These are phyloP conservation scores for Diachasmimorpha longicaudata DNA, from an alignment of 1,140 invertebrate genomes.

Conservation along the genomic window DNA sequence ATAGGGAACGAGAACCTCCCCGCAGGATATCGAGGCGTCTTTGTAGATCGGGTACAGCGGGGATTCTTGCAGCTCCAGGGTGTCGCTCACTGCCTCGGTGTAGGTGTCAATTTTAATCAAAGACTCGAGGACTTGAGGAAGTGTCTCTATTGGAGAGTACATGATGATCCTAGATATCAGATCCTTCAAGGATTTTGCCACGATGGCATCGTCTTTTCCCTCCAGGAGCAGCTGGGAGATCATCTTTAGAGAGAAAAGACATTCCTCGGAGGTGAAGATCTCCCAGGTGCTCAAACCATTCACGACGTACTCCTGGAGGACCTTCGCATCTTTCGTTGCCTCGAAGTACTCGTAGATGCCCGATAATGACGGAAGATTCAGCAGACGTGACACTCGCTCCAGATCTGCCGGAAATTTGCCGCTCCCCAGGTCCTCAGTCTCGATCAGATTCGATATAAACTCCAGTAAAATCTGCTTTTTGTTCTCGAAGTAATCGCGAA, in stretches of 20 bases:
- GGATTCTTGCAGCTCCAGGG: constrained; percentile 23
- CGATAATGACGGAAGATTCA: constrained; percentile 34
- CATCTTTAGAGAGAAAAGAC: constrained; percentile 13
- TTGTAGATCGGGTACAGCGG: constrained; percentile 41
- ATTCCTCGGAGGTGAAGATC: constrained; percentile 6
- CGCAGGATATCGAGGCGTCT: constrained; percentile 38
- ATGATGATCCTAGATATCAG: background rate
- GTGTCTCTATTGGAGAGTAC: background rate
- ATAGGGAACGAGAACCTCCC: constrained; percentile 32
- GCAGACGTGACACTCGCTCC: constrained; percentile 38
- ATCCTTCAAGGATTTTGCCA: constrained; percentile 13
- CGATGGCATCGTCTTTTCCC: constrained; percentile 3
- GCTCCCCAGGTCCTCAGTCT: background rate
- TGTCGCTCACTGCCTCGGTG: constrained; percentile 14
- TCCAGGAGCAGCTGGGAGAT: background rate
- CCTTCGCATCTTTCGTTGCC: constrained; percentile 20
- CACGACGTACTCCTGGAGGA: constrained; percentile 35
- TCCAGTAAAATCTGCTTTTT: constrained; percentile 38
- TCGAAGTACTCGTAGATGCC: constrained; percentile 36
- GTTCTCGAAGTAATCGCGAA: constrained; percentile 31
- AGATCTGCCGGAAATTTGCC: constrained; percentile 23
- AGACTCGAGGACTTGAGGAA: background rate
- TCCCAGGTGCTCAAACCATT: background rate
- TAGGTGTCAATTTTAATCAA: constrained; percentile 13
- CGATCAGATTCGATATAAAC: constrained; percentile 25